phyloP scores from a whole-genome alignment of 2,888 invertebrate genomes.

The Andricus quercusramuli region DNA sequence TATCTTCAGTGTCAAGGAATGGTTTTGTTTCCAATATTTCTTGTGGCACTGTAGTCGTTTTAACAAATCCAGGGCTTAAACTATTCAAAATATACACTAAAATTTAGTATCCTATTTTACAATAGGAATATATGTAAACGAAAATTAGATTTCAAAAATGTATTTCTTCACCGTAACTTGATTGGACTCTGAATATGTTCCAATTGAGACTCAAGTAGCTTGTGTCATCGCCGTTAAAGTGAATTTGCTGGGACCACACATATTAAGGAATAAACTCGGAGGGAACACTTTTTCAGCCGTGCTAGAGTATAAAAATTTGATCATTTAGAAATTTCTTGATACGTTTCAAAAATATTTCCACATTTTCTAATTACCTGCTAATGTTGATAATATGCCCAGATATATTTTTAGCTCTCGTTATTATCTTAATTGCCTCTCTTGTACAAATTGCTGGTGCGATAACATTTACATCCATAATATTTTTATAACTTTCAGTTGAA shows the following conservation, averaged over 20 bases:
- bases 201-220: constrained; percentile 74
- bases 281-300: accelerated
- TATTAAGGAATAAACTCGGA: too few relatives aligned
- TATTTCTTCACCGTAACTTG: constrained; percentile 43
- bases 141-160: not conserved
- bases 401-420: constrained; percentile 77
- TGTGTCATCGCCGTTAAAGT: constrained; percentile 79
- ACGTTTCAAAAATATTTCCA: too few relatives aligned
- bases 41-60: constrained; percentile 62
- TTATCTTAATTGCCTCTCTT: constrained; percentile 80
- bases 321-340: constrained; percentile 61
- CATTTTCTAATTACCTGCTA: too few relatives aligned
- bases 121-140: too few relatives aligned
- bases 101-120: not conserved
- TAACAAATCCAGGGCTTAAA: constrained; percentile 72
- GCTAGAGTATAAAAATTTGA: too few relatives aligned
- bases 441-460: constrained; percentile 81
- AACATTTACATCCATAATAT: constrained; percentile 80
- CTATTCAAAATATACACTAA: constrained; percentile 62
- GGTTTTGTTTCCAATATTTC: constrained; percentile 46
- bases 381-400: constrained; percentile 79
- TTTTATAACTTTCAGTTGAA: constrained; percentile 72
- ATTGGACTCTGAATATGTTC: constrained; percentile 44
- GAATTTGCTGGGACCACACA: constrained; percentile 79
- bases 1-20: constrained; percentile 58